Conservation (phyloP, 2,797 vertebrate genomes). For the Enteromius anoplus region DNA sequence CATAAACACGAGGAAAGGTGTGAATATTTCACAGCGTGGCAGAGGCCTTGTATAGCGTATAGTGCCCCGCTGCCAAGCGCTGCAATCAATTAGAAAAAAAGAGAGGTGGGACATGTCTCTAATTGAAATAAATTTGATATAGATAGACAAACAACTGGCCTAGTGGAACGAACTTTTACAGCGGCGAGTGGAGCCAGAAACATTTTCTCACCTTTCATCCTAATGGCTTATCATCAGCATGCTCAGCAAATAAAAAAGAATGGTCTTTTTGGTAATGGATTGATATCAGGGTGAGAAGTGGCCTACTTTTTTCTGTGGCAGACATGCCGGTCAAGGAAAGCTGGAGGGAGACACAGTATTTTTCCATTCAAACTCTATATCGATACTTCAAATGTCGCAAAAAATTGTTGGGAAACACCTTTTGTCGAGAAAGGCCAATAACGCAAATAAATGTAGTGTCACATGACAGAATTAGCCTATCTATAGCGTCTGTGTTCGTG, state of each 20-base stretch:
- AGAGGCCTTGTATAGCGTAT: constrained; percentile 51
- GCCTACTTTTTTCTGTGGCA: constrained; percentile 42
- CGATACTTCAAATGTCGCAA: too few species aligned
- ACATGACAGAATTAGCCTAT: too few species aligned
- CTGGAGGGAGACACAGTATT: constrained; percentile 10
- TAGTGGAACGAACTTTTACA: constrained; percentile 61
- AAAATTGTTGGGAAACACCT: too few species aligned
- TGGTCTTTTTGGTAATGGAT: constrained; percentile 44
- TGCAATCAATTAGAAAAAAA: constrained; percentile 74
- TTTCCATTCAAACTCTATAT: too few species aligned
- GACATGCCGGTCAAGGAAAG: background rate
- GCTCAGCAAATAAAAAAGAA: constrained; percentile 72
- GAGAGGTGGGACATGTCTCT: constrained; percentile 64
- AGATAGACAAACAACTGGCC: constrained; percentile 74
- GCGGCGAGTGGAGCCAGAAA: constrained; percentile 54
- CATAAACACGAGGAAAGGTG: constrained; percentile 40
- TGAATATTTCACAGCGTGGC: constrained; percentile 57
- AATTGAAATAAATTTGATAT: constrained; percentile 80
- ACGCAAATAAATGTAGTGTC: too few species aligned
- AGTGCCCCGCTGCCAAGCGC: constrained; percentile 66
- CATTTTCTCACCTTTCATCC: constrained; percentile 67
- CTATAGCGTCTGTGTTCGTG: too few species aligned
- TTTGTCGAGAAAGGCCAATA: too few species aligned
- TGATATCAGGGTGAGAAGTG: constrained; percentile 34
- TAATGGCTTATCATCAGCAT: constrained; percentile 69